A percentile compares a stretch with the other conserved stretches of the same genome.
Conservation (phyloP, 2,888 invertebrate species). For the Trilocha varians region DNA sequence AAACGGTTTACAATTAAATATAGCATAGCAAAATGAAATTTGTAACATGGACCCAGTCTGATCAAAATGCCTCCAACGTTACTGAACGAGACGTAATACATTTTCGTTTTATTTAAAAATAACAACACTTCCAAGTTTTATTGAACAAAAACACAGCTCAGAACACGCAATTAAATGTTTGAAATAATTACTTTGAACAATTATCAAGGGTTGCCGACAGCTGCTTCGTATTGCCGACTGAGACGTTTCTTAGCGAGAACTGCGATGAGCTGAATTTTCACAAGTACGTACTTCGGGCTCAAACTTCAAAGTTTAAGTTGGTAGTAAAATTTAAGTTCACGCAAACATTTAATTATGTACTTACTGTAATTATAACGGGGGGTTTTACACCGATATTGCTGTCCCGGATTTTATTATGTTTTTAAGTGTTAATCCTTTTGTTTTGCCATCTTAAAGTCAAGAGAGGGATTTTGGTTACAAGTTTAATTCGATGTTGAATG, state of each 20-base stretch:
- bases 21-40: no score
- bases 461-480: no score
- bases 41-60: no score
- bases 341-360: neutral
- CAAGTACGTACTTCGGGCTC: neutral
- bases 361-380: neutral
- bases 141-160: constrained; percentile 31
- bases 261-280: constrained; percentile 1
- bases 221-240: constrained; percentile 34
- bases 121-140: constrained; percentile 20
- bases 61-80: neutral
- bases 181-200: constrained; percentile 43
- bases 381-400: neutral
- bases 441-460: no score
- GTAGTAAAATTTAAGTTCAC: neutral
- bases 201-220: constrained; percentile 42
- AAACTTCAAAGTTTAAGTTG: constrained; percentile 9
- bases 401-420: no score
- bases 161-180: constrained; percentile 41
- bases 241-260: constrained; percentile 8
- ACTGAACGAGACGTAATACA: neutral
- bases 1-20: no score
- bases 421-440: no score
- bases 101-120: neutral
- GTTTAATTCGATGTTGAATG: no score